Evolutionary conservation across 2,797 vertebrate genomes (phyloP), one percentile per base, ranked within the genome.

Genomic region (Clarias platycephalus): DNA sequence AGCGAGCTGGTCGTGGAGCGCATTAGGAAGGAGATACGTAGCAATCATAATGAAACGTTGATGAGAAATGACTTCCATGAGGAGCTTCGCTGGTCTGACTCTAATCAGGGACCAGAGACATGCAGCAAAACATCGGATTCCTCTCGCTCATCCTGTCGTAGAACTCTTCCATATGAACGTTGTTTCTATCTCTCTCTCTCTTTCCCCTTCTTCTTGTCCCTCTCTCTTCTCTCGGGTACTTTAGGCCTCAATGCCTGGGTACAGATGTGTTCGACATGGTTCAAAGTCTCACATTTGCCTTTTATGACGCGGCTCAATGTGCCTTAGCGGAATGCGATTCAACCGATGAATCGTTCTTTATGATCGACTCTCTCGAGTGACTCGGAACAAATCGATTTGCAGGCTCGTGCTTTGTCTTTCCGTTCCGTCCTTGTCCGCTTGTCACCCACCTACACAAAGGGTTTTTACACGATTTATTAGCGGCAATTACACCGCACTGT

Each of bases 51-150:
- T 75, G 67, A 88, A 82, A 87, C 72, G 85, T 78, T 83, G 75
- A 60, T 66, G 37, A 60, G 62, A 76, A 91, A 89, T 82, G 85
- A 63, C 76, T 89, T 90, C 83, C 84, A 84, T 88, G 83, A 83
- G 75, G 81, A 70, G 71, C 82, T 55, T 44, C 22, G 37, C 83
- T 58, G 64, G n/a, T 60, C 63, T 84, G 85, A 83, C 44, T 77
- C 78, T 82, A 83, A 88, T 86, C 85, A 85, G 44, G 62, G 37
- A 40, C 18, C 68, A 40, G 66, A 67, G 81, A 63, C 74, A 62
- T 20, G 63, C 34, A 62, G 83, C 28, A 88, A 90, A 90, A 58
- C 81, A 76, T 86, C 88, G 82, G 86, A 57, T 89, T 90, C n/a
- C 82, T 81, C 72, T 70, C 44, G 31, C 20, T 85, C 84, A 68